phyloP scores from a whole-genome alignment of 2,888 invertebrate genomes.

The Brassicogethes aeneus region DNA sequence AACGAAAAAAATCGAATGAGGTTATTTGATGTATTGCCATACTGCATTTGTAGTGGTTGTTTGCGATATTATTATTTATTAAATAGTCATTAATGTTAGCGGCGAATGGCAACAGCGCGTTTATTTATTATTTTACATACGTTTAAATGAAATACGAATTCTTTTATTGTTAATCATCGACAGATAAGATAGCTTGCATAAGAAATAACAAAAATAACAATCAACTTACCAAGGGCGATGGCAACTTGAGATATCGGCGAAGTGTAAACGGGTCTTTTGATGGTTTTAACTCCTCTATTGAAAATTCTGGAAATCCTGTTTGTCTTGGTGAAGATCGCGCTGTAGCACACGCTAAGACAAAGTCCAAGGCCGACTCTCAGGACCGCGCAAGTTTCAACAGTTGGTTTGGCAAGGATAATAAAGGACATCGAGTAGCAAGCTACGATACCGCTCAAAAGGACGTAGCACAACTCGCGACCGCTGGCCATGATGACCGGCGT shows the following conservation, averaged over 20 bases:
- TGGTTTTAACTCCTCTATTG: slow-evolving; percentile 59
- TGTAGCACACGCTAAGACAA: slow-evolving; percentile 64
- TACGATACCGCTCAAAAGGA: slow-evolving; percentile 60
- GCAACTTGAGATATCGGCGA: slow-evolving; percentile 67
- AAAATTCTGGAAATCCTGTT: slow-evolving; percentile 67
- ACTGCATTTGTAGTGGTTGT: too few species aligned
- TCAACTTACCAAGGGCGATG: slow-evolving; percentile 57
- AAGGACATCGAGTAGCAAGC: slow-evolving; percentile 60
- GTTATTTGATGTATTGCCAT: too few species aligned
- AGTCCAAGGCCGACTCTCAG: slow-evolving; percentile 61
- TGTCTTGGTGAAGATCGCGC: slow-evolving; percentile 67
- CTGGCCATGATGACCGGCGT: slow-evolving; percentile 51
- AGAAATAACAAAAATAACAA: too few species aligned
- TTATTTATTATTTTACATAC: too few species aligned
- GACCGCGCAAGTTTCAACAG: slow-evolving; percentile 54
- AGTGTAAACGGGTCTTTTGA: slow-evolving; percentile 64
- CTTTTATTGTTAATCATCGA: too few species aligned
- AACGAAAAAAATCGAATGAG: too few species aligned
- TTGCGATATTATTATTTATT: too few species aligned
- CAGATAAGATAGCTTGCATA: too few species aligned
- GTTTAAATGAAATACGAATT: too few species aligned
- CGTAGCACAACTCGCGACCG: slow-evolving; percentile 68
- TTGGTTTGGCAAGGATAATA: slow-evolving; percentile 58
- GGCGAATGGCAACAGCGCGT: too few species aligned
- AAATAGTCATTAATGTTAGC: too few species aligned